Evolutionary conservation across 1,140 invertebrate genomes (phyloP).

Genomic region (Asobara japonica): DNA sequence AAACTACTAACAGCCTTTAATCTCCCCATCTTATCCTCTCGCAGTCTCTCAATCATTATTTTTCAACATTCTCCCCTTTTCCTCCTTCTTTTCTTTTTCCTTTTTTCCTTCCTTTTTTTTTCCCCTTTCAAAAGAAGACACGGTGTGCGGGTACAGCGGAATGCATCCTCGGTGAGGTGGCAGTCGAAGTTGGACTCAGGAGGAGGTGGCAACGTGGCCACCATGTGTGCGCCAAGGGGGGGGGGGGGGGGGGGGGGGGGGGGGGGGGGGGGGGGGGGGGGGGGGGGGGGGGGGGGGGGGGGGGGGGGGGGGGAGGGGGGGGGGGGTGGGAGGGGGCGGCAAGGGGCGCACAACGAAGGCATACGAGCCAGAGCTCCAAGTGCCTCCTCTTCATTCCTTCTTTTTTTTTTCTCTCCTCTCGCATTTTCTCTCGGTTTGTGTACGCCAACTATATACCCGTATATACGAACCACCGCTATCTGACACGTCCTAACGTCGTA

Average conservation of each 20-base stretch:
- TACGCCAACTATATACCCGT: constrained; percentile 12
- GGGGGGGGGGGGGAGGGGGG: no score
- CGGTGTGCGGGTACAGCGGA: constrained; percentile 50
- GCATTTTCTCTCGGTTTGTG: constrained; percentile 17
- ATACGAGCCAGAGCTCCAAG: not conserved
- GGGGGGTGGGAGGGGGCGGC: no score
- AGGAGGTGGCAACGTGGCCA: constrained; percentile 64
- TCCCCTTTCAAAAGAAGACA: not conserved
- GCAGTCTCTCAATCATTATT: no score
- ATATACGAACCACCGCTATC: constrained; percentile 15
- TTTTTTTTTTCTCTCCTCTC: not conserved
- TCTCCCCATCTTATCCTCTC: no score
- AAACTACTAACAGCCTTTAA: no score
- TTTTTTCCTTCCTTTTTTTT: constrained; percentile 1
- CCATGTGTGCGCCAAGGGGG: constrained; percentile 52
- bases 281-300: no score
- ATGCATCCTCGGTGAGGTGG: constrained; percentile 57
- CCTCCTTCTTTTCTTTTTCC: no score
- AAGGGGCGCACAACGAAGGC: constrained; percentile 23
- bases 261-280: no score
- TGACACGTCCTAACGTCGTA: constrained; percentile 10
- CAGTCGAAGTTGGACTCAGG: constrained; percentile 31
- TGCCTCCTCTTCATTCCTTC: not conserved
- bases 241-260: no score
- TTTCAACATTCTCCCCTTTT: no score